Evolutionary conservation across 2,113 vertebrate species (phyloP).

Genomic region (Felis chaus): DNA sequence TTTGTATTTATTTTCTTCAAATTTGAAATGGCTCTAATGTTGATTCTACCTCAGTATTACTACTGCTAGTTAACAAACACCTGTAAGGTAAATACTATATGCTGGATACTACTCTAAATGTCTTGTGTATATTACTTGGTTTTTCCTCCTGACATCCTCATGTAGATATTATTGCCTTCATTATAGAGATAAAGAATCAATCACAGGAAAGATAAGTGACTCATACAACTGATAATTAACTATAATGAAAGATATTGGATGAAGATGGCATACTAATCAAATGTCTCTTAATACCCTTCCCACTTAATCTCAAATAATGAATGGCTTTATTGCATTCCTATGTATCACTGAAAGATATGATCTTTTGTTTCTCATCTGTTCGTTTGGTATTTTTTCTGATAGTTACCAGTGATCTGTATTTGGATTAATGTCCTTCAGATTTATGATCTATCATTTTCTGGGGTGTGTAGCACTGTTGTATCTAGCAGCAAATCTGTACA

Average conservation of each 20-base stretch:
- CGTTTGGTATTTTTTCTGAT: neutral
- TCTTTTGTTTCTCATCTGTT: neutral
- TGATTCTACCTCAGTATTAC: neutral
- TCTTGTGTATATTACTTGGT: neutral
- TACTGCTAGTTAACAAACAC: neutral
- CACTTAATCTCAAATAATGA: slow-evolving; percentile 4
- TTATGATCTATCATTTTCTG: neutral
- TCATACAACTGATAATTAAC: neutral
- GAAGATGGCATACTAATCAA: neutral
- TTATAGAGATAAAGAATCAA: neutral
- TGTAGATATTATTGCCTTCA: neutral
- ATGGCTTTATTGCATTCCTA: neutral
- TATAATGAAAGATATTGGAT: neutral
- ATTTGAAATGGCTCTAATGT: neutral
- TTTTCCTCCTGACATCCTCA: neutral
- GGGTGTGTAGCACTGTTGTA: neutral
- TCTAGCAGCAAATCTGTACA: neutral
- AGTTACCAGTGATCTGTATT: neutral
- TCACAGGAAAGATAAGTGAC: neutral
- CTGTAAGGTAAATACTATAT: neutral
- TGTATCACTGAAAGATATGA: neutral
- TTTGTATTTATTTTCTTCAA: neutral
- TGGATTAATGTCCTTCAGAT: neutral
- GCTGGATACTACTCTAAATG: neutral
- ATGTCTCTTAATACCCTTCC: neutral